Conservation (phyloP, 2,113 vertebrate genomes). For the Sminthopsis crassicaudata region DNA sequence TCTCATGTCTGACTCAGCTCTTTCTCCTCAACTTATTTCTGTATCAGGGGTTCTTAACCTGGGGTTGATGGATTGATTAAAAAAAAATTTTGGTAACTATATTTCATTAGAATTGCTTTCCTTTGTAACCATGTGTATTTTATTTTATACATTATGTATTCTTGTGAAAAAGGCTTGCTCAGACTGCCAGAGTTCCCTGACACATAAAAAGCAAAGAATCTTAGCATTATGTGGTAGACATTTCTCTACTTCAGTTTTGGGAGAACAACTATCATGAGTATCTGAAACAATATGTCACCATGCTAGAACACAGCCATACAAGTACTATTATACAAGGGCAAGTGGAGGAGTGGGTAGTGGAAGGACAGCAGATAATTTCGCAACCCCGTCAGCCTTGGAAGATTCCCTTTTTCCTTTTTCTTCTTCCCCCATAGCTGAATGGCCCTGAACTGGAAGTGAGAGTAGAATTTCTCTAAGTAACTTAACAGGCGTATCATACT, state of each 20-base stretch:
- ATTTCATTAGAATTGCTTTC: not conserved
- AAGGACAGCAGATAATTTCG: not conserved
- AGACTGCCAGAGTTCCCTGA: not conserved
- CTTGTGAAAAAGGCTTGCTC: not conserved
- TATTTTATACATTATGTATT: not conserved
- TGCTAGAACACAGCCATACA: not conserved
- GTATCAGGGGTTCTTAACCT: slow-evolving; percentile 9
- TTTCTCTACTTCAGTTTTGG: not conserved
- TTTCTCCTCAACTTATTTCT: slow-evolving; percentile 31
- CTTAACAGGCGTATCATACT: not conserved
- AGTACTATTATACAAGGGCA: not conserved
- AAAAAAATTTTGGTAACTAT: not conserved
- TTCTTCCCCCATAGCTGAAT: accelerated
- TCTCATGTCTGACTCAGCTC: not conserved
- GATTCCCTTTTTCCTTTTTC: not conserved
- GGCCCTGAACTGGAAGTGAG: not conserved
- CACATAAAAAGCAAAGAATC: not conserved
- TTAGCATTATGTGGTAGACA: not conserved
- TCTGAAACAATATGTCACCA: not conserved
- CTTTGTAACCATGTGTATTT: not conserved
- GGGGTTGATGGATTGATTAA: not conserved
- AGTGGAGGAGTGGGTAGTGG: not conserved
- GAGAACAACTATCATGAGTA: not conserved
- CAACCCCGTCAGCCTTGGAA: not conserved
- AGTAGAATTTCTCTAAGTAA: not conserved